Evolutionary conservation across 2,888 invertebrate genomes (phyloP), one percentile per base, ranked within the genome.

Genomic region (Drosophila peninsularis): DNA sequence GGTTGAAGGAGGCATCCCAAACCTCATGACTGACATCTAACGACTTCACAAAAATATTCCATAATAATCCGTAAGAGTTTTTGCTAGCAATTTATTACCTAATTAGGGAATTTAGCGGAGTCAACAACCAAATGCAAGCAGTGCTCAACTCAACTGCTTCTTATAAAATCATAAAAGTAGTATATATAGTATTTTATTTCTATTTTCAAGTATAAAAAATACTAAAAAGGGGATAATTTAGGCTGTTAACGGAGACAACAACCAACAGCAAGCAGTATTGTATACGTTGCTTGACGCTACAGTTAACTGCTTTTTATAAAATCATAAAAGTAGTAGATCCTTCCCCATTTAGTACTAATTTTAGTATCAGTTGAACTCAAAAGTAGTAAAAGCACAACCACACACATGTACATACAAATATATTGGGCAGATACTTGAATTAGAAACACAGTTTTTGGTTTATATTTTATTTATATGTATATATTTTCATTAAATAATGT

Each of bases 401-500:
- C 5, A 27, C 5, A 27, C 4, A 30, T 30, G 1, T 30, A 30
- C 1, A 6, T 6, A 30, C 5, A 27, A 30, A 27, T 5, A 24
- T 3, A 7, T 30, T 30, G 7, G 27, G 5, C 27, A 6, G 5
- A 36, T n/a, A 34, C 5, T 19, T 0, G 21, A 70, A 63, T 63
- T 42, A 71, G 71, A 72, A 77, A 77, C 55, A 42, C 62, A 34
- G 27, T 19, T n/a, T 11, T 32, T 39, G n/a, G 21, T 45, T 37
- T 55, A 53, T 75, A 49, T 67, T 75, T 80, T 89, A 82, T 88
- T 90, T 82, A 90, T 90, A 85, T 82, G 82, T 90, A 90, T 91
- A 91, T 91, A 89, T 92, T 90, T 90, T 91, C 85, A 90, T 91
- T 91, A 91, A 91, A 92, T 92, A 91, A 92, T 92, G 90, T 92